A percentile compares a stretch with the other conserved stretches of the same genome.
Conservation (phyloP, 2,888 invertebrate species). For the Keiferia lycopersicella region DNA sequence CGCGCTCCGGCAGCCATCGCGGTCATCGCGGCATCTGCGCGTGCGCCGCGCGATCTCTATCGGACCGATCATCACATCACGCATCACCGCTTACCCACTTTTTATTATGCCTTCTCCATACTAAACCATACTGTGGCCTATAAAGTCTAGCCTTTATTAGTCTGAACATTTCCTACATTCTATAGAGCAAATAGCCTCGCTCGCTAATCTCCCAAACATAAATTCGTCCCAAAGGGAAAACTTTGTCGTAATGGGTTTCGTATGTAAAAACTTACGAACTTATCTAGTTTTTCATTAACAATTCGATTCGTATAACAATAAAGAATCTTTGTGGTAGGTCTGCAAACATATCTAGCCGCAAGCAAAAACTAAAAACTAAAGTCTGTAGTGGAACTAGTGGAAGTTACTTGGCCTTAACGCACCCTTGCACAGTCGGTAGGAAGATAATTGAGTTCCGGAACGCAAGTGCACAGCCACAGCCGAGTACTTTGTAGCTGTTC, state of each 20-base stretch:
- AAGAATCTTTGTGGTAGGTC: neutral
- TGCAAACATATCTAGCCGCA: neutral
- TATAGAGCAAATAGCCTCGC: neutral
- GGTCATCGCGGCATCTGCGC: constrained; percentile 46
- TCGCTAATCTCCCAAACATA: neutral
- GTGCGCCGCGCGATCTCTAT: constrained; percentile 24
- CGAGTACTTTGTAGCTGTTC: constrained; percentile 14
- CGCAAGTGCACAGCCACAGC: constrained; percentile 21
- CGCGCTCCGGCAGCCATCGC: constrained; percentile 67
- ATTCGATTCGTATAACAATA: neutral
- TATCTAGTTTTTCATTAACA: constrained; percentile 30
- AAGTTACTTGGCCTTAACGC: constrained; percentile 20
- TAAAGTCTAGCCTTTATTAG: constrained; percentile 2
- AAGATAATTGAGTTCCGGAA: constrained; percentile 17
- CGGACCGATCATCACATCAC: constrained; percentile 34
- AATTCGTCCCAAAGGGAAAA: neutral
- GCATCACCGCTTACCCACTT: constrained; percentile 53
- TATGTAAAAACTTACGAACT: constrained; percentile 43
- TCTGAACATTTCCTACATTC: neutral
- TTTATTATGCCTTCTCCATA: constrained; percentile 41
- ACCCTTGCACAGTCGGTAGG: constrained; percentile 5
- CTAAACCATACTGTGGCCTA: neutral
- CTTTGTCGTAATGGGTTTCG: constrained; percentile 39
- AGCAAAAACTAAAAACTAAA: constrained; percentile 10
- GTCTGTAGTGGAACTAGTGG: constrained; percentile 17